phyloP scores from a whole-genome alignment of 2,113 vertebrate species.

The Telmatochromis sp. region DNA sequence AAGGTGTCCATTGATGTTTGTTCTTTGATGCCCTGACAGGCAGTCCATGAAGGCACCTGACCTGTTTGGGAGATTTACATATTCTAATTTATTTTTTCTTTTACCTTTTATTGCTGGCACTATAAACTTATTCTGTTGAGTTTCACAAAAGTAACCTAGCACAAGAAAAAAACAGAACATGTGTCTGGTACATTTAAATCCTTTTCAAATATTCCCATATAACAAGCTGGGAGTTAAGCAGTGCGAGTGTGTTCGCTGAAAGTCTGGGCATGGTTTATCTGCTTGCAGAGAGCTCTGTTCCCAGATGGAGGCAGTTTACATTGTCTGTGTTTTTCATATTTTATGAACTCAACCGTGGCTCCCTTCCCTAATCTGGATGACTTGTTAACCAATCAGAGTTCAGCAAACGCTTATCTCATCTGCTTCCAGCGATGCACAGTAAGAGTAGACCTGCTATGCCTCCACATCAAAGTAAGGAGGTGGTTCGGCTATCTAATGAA shows the following conservation, averaged over 20 bases:
- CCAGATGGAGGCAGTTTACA: neutral
- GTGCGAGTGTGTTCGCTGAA: neutral
- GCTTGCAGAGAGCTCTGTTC: neutral
- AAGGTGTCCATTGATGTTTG: too few relatives aligned
- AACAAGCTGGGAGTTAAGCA: neutral
- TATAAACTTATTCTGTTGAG: fast-evolving
- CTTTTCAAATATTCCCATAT: neutral
- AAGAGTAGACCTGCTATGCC: fast-evolving
- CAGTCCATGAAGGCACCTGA: too few relatives aligned
- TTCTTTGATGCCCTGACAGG: too few relatives aligned
- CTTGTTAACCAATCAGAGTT: neutral
- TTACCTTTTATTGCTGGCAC: fast-evolving
- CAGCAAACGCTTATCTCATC: fast-evolving
- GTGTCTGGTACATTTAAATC: neutral
- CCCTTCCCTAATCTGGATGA: neutral
- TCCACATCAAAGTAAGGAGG: neutral
- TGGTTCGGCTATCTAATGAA: fast-evolving
- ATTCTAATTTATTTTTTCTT: neutral
- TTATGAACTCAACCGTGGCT: fast-evolving
- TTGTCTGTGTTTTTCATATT: neutral
- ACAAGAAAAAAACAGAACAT: neutral
- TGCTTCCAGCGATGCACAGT: fast-evolving
- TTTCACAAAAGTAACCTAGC: neutral
- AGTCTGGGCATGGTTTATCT: neutral
- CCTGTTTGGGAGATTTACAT: too few relatives aligned